These are phyloP conservation scores for Lycorma delicatula DNA, from an alignment of 1,140 invertebrate species.

Conservation along the genomic window DNA sequence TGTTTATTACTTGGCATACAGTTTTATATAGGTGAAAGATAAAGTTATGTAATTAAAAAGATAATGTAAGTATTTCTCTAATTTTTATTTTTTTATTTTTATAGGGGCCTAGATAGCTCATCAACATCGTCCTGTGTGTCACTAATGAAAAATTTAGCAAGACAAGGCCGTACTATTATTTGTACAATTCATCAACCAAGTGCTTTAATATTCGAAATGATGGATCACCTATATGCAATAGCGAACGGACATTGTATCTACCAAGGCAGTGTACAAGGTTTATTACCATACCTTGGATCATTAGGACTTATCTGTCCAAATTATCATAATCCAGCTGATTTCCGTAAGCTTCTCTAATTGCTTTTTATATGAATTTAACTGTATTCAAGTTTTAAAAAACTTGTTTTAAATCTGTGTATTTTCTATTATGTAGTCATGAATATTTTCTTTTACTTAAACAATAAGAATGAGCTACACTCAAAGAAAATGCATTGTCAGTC, in stretches of 20 bases:
- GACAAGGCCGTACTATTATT: conserved; percentile 52
- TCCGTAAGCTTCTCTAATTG: conserved; percentile 40
- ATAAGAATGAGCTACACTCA: too few relatives aligned
- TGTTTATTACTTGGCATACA: too few relatives aligned
- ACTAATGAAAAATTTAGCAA: conserved; percentile 43
- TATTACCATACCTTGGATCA: conserved; percentile 50
- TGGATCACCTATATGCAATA: conserved; percentile 55
- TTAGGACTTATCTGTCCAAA: conserved; percentile 48
- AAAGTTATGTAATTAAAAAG: too few relatives aligned
- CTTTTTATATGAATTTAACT: too few relatives aligned
- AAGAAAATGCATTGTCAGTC: too few relatives aligned
- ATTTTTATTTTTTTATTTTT: conserved; percentile 19
- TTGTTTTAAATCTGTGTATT: too few relatives aligned
- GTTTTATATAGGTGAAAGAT: too few relatives aligned
- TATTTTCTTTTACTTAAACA: too few relatives aligned
- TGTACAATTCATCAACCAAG: conserved; percentile 63
- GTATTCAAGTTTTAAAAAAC: too few relatives aligned
- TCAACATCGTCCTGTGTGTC: conserved; percentile 50
- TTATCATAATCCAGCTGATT: conserved; percentile 61
- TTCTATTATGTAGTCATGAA: too few relatives aligned
- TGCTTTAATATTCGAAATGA: conserved; percentile 56
- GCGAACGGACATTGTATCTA: conserved; percentile 53
- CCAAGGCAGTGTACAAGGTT: conserved; percentile 40
- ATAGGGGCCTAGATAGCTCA: conserved; percentile 50
- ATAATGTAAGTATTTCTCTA: too few relatives aligned